Evolutionary conservation across 2,113 vertebrate genomes (phyloP).

Genomic region (Entomyzon cyanotis): DNA sequence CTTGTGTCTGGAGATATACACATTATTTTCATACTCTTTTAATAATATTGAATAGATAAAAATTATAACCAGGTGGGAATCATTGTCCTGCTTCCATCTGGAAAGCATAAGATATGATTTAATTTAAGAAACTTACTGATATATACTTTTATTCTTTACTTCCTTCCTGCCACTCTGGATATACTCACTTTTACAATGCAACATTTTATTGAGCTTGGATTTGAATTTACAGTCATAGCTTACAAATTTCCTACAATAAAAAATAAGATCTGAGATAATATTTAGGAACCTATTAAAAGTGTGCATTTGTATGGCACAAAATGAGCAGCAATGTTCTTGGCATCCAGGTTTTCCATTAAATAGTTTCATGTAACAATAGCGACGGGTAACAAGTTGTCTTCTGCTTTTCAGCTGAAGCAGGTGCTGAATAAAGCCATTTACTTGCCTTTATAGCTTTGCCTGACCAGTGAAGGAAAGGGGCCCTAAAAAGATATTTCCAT

Average conservation of each 20-base stretch:
- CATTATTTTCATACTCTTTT: background rate
- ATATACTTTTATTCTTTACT: background rate
- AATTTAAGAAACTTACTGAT: conserved; percentile 12
- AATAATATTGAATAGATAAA: background rate
- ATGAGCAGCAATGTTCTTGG: background rate
- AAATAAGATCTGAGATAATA: background rate
- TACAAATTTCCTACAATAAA: background rate
- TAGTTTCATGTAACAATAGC: background rate
- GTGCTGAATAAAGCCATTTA: background rate
- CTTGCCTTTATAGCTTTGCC: background rate
- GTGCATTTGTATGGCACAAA: background rate
- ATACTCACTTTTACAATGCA: background rate
- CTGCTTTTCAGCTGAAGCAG: background rate
- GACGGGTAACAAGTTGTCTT: background rate
- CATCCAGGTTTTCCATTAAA: background rate
- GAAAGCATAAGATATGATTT: conserved; percentile 10
- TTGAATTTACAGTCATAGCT: background rate
- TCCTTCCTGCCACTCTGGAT: background rate
- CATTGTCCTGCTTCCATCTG: background rate
- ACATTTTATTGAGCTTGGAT: background rate
- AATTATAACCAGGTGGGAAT: conserved; percentile 1
- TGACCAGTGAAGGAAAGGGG: background rate
- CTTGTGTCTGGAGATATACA: background rate
- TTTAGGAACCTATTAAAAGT: background rate
- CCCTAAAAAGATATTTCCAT: background rate